These are phyloP conservation scores for Tetragonula carbonaria DNA, from an alignment of 2,888 invertebrate genomes.

Conservation along the genomic window DNA sequence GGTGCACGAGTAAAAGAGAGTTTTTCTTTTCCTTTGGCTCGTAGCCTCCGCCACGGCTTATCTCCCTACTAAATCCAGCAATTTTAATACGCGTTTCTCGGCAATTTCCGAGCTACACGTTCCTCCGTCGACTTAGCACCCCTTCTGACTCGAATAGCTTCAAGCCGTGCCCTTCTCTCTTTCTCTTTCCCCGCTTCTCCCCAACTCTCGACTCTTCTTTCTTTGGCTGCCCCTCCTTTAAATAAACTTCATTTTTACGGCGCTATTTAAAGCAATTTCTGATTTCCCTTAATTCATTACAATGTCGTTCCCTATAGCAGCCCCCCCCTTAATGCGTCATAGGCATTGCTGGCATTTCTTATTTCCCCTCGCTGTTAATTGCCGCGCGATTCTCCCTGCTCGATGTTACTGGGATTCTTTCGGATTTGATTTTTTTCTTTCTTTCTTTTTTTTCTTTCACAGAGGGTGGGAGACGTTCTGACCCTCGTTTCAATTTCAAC, in stretches of 20 bases:
- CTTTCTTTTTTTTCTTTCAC: background rate
- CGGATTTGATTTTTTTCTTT: constrained; percentile 23
- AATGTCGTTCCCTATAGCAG: constrained; percentile 76
- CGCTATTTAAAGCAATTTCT: constrained; percentile 83
- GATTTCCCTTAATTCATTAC: constrained; percentile 83
- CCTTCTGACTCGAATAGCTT: constrained; percentile 57
- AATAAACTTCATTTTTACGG: constrained; percentile 82
- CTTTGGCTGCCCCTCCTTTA: constrained; percentile 67
- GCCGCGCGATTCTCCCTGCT: constrained; percentile 28
- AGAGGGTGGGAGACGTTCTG: background rate
- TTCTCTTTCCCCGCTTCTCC: constrained; percentile 34
- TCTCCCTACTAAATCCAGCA: constrained; percentile 86
- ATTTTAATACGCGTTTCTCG: constrained; percentile 86
- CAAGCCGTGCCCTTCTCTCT: constrained; percentile 44
- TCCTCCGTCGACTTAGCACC: constrained; percentile 77
- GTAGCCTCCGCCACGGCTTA: constrained; percentile 82
- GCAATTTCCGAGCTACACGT: constrained; percentile 84
- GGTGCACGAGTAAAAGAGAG: constrained; percentile 77
- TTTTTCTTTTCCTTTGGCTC: constrained; percentile 79
- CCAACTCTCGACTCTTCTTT: background rate
- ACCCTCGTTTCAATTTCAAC: background rate
- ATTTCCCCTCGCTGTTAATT: constrained; percentile 50
- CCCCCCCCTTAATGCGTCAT: constrained; percentile 76
- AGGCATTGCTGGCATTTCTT: constrained; percentile 70
- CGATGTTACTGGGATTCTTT: constrained; percentile 32